Conservation (phyloP, 2,888 invertebrate species). For the Eupsilia transversa region DNA sequence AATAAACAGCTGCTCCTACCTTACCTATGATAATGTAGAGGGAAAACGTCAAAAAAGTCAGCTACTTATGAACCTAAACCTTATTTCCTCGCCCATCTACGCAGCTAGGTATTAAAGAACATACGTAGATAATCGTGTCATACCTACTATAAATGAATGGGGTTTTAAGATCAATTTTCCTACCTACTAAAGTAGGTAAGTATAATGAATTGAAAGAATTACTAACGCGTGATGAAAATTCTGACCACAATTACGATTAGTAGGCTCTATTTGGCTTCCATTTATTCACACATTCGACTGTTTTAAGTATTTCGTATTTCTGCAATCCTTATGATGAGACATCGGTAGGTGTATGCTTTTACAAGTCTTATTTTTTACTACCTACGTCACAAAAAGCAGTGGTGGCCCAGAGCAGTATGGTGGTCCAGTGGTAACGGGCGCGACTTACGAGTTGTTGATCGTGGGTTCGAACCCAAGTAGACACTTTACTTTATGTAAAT, state of each 20-base stretch:
- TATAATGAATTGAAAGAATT: background rate
- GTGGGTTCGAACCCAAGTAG: too few relatives aligned
- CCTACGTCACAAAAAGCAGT: too few relatives aligned
- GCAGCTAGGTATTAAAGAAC: background rate
- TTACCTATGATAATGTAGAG: background rate
- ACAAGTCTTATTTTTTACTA: background rate
- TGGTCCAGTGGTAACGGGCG: too few relatives aligned
- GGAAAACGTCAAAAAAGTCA: background rate
- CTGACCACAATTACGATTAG: constrained; percentile 2
- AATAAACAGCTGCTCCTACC: background rate
- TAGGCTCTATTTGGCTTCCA: background rate
- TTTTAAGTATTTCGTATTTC: background rate
- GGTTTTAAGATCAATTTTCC: background rate
- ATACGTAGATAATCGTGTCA: background rate
- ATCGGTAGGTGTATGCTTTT: background rate
- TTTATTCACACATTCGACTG: background rate
- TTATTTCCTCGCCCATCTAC: background rate
- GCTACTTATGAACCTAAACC: background rate
- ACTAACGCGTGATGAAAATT: background rate
- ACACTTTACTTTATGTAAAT: too few relatives aligned
- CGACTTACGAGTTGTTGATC: too few relatives aligned
- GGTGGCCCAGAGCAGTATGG: too few relatives aligned
- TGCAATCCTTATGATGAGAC: background rate
- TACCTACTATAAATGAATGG: constrained; percentile 1
- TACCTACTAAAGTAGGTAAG: background rate